Evolutionary conservation across 2,797 vertebrate genomes (phyloP).

Genomic region (Lerista edwardsae): DNA sequence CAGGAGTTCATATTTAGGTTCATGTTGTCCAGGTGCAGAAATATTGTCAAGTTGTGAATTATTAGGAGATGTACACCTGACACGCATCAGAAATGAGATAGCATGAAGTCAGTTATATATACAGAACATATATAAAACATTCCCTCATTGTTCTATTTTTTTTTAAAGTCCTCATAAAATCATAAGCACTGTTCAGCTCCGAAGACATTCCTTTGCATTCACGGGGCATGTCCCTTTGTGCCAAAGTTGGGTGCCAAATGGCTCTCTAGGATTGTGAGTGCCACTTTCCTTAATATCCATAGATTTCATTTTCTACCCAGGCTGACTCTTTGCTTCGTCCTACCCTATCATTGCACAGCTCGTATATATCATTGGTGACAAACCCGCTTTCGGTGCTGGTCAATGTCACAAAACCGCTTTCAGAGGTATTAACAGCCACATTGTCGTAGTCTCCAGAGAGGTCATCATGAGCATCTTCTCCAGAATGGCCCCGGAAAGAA

Average conservation of each 20-base stretch:
- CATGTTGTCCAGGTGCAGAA: background rate
- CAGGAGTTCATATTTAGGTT: conserved; percentile 13
- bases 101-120: background rate
- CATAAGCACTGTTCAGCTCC: background rate
- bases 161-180: background rate
- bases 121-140: background rate
- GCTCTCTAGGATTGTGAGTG: rapidly evolving
- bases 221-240: background rate
- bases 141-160: background rate
- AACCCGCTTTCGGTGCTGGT: conserved; percentile 89
- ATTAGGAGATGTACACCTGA: background rate
- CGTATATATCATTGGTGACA: conserved; percentile 95
- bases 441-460: conserved; percentile 82
- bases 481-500: conserved; percentile 75
- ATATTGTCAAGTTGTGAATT: conserved; percentile 9
- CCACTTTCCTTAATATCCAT: conserved; percentile 71
- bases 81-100: background rate
- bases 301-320: conserved; percentile 91
- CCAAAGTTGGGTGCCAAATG: background rate
- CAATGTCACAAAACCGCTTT: conserved; percentile 74
- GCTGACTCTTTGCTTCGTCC: conserved; percentile 84
- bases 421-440: conserved; percentile 70
- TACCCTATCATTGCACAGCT: conserved; percentile 78
- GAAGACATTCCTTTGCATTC: background rate
- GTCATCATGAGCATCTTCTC: conserved; percentile 58